Base-by-base conservation (phyloP, 2,113 vertebrate species). In the Muscicapa adusta region DNA sequence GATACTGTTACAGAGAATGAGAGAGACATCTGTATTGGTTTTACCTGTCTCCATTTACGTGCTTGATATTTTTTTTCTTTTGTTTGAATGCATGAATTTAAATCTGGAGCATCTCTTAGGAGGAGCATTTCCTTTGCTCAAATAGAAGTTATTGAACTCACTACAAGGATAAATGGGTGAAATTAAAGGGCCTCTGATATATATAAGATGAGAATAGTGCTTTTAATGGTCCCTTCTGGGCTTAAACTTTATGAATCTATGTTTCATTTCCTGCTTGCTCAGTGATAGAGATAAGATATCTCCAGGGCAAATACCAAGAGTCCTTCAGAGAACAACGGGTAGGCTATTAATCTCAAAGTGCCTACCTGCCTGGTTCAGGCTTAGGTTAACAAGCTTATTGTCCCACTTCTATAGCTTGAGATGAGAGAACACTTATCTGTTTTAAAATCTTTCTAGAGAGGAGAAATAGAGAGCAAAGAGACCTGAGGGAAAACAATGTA, bases 181-280 rank as follows among this genome's bases (percentile, higher is more conserved):
- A 96, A 97, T 97, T 97, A 96, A 94, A 94, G 89, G 86, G n/a
- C 43, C 70, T 89, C 65, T 94, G 80, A 91, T 93, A 94, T 51
- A 77, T 94, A 81, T 91, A 84, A 89, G 36, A 89, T 85, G 38
- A 81, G 91, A 91, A 89, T 65, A 89, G 61, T 57, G 65, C 31
- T 88, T 91, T 57, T 96, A 96, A 96, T 94, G 65, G 86, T 57
- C 70, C 86, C 93, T 96, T 95, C 96, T 96, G 89, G 96, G 88
- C 76, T 92, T 97, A 95, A 76, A 95, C 80, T 92, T 96, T 96
- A 96, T 97, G 96, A 97, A 97, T 95, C 96, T 93, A 93, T 95
- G 94, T 96, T 96, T 96, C 91, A 97, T 96, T 96, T 96, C 95
- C 95, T 95, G 80, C 89, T 92, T 91, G 76, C 61, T 94, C 80